These are phyloP conservation scores for Acestrorhynchus altus DNA, from an alignment of 2,797 vertebrate genomes.

Conservation along the genomic window DNA sequence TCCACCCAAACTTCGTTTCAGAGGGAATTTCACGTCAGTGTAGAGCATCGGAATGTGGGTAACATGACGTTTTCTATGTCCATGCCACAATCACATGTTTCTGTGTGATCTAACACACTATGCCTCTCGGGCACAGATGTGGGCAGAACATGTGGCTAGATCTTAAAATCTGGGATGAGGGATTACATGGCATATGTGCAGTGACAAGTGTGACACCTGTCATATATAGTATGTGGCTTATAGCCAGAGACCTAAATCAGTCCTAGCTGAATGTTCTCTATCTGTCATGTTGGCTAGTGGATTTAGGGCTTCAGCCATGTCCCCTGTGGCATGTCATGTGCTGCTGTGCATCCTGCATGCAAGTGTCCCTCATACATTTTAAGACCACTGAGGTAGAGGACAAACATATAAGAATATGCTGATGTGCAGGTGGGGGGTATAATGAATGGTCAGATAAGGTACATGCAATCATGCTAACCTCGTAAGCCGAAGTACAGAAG, in stretches of 20 bases:
- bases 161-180: slow-evolving; percentile 18
- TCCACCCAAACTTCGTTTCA: neutral
- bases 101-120: neutral
- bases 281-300: slow-evolving; percentile 10
- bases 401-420: neutral
- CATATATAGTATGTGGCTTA: slow-evolving; percentile 27
- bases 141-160: slow-evolving; percentile 5
- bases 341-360: slow-evolving; percentile 12
- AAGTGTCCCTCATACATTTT: slow-evolving; percentile 26
- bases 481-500: neutral
- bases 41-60: neutral
- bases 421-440: neutral
- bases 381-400: neutral
- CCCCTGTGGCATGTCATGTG: slow-evolving; percentile 26
- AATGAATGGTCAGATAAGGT: slow-evolving; percentile 13
- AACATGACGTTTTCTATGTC: neutral
- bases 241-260: slow-evolving; percentile 30
- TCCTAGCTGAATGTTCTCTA: slow-evolving; percentile 32
- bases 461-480: neutral
- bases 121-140: neutral
- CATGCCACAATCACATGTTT: neutral
- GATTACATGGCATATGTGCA: slow-evolving; percentile 26
- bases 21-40: neutral
- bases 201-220: slow-evolving; percentile 33
- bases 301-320: slow-evolving; percentile 46